Evolutionary conservation across 2,797 vertebrate genomes (phyloP).

Genomic region (Rhinogobio ventralis): DNA sequence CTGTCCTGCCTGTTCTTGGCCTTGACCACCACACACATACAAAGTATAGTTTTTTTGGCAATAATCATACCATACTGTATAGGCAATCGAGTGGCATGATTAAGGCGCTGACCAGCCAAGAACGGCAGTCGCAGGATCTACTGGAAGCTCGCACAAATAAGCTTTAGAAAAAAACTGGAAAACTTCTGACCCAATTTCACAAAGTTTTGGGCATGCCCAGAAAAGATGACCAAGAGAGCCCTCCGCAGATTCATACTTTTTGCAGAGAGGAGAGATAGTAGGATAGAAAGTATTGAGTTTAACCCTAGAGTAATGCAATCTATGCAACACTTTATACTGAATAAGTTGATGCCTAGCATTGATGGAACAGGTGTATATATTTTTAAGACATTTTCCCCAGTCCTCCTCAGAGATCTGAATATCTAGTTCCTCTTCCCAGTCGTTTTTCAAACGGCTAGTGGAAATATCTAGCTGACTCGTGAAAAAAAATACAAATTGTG

Average conservation of each 20-base stretch:
- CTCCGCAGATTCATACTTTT: neutral
- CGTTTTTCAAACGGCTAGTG: neutral
- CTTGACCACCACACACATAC: too few species aligned
- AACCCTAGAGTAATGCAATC: neutral
- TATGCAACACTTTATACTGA: neutral
- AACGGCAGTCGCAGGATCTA: neutral
- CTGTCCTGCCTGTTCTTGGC: too few species aligned
- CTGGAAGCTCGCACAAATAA: neutral
- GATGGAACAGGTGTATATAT: neutral
- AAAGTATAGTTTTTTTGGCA: too few species aligned
- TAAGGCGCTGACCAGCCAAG: neutral
- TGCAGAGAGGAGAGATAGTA: neutral
- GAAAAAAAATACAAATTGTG: neutral
- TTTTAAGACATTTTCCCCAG: conserved; percentile 4
- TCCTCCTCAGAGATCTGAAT: neutral
- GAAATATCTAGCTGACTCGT: neutral
- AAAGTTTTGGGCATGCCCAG: neutral
- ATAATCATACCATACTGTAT: neutral
- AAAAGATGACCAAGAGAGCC: conserved; percentile 5
- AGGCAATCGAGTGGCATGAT: neutral
- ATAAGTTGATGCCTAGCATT: neutral
- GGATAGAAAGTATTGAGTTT: neutral
- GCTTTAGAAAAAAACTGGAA: neutral
- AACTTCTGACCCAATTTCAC: neutral
- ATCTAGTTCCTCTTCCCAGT: neutral